These are phyloP conservation scores for Platygyra sinensis DNA, from an alignment of 64 coral and sea anemone genomes.

Conservation along the genomic window DNA sequence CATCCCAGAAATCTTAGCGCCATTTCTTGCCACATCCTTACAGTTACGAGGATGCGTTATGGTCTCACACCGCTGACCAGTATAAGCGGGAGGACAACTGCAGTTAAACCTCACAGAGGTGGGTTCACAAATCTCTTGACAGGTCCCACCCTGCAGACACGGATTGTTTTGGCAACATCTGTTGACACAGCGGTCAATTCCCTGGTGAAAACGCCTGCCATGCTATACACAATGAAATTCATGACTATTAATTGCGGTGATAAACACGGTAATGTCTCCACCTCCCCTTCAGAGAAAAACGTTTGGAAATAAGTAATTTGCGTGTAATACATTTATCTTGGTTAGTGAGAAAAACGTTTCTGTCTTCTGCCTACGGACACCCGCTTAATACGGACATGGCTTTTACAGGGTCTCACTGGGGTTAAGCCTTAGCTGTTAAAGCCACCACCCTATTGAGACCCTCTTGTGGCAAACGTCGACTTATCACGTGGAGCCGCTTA, in stretches of 20 bases:
- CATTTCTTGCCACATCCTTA: background rate
- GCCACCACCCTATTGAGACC: no score
- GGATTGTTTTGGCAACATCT: conserved; percentile 35
- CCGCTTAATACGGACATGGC: no score
- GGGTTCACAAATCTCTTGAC: conserved; percentile 29
- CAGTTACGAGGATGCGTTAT: conserved; percentile 21
- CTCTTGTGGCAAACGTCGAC: no score
- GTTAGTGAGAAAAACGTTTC: no score
- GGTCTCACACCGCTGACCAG: conserved; percentile 37
- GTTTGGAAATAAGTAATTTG: no score
- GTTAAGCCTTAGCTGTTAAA: no score
- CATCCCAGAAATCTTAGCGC: conserved; percentile 23
- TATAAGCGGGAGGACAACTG: conserved; percentile 35
- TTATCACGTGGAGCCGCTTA: no score
- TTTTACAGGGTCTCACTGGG: no score
- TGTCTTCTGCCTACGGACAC: no score
- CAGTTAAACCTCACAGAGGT: conserved; percentile 42
- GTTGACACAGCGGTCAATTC: background rate
- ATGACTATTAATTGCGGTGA: background rate
- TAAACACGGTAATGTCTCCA: no score
- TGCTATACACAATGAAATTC: background rate
- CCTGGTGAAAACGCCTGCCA: background rate
- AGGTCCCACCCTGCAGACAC: conserved; percentile 62
- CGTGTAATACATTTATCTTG: no score
- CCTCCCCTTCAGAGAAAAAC: no score